Evolutionary conservation across 2,797 vertebrate species (phyloP).

Genomic region (Sebastes miniatus): DNA sequence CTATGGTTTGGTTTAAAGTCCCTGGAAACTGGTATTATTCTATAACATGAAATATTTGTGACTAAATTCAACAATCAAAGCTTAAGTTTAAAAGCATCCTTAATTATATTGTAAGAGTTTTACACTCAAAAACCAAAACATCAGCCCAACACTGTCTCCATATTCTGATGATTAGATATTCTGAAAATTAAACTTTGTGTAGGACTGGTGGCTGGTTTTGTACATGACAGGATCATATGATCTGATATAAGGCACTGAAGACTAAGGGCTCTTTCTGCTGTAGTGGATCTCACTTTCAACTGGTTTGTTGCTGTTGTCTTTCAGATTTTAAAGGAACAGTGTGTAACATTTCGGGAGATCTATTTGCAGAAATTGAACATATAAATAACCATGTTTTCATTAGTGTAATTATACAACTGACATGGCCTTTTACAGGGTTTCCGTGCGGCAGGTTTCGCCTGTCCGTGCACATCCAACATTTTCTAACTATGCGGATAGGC

Average conservation of each 20-base stretch:
- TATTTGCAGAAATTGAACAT: no score
- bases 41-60: background rate
- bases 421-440: no score
- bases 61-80: background rate
- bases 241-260: no score
- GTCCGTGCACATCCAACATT: no score
- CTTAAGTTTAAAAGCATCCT: background rate
- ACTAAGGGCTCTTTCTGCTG: no score
- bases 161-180: background rate
- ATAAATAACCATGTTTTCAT: no score
- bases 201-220: background rate
- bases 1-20: background rate
- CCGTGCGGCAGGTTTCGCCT: no score
- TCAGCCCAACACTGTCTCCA: background rate
- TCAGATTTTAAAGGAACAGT: background rate
- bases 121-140: background rate
- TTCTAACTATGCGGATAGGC: no score
- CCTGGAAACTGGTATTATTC: background rate
- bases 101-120: background rate
- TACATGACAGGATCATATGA: background rate
- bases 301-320: background rate
- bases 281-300: background rate
- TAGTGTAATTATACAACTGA: no score
- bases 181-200: background rate
- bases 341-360: no score